Conservation (phyloP, 2,888 invertebrate genomes). For the Peribatodes rhomboidaria region DNA sequence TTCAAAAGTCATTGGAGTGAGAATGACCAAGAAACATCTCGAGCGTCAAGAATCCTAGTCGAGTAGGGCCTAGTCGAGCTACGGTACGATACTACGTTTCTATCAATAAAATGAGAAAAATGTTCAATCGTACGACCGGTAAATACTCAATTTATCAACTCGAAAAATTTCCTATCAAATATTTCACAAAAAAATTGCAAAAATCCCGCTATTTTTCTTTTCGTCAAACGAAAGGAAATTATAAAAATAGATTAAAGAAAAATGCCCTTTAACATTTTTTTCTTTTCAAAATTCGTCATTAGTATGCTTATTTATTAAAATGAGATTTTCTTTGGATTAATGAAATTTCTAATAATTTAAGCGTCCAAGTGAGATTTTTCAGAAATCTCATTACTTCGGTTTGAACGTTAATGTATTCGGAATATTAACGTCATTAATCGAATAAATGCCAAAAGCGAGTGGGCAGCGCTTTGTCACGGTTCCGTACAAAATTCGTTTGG, state of each 20-base stretch:
- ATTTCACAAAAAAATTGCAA: too few relatives aligned
- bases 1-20: too few relatives aligned
- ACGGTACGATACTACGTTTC: too few relatives aligned
- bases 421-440: constrained; percentile 50
- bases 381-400: constrained; percentile 30
- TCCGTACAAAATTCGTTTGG: constrained; percentile 10
- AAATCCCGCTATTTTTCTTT: background rate
- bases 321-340: constrained; percentile 9
- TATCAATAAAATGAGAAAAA: too few relatives aligned
- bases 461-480: background rate
- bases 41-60: too few relatives aligned
- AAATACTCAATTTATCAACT: too few relatives aligned
- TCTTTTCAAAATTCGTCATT: background rate
- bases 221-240: background rate
- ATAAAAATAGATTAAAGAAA: constrained; percentile 6
- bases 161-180: too few relatives aligned
- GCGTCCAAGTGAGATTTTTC: background rate
- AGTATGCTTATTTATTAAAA: constrained; percentile 19
- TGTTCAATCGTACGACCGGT: too few relatives aligned
- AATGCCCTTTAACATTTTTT: constrained; percentile 7
- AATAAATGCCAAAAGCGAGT: constrained; percentile 26
- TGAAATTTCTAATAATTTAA: constrained; percentile 17
- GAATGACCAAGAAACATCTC: too few relatives aligned
- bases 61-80: too few relatives aligned
- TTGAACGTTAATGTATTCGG: constrained; percentile 49